Evolutionary conservation across 2,888 invertebrate species (phyloP).

Genomic region (Ormyrus nitidulus): DNA sequence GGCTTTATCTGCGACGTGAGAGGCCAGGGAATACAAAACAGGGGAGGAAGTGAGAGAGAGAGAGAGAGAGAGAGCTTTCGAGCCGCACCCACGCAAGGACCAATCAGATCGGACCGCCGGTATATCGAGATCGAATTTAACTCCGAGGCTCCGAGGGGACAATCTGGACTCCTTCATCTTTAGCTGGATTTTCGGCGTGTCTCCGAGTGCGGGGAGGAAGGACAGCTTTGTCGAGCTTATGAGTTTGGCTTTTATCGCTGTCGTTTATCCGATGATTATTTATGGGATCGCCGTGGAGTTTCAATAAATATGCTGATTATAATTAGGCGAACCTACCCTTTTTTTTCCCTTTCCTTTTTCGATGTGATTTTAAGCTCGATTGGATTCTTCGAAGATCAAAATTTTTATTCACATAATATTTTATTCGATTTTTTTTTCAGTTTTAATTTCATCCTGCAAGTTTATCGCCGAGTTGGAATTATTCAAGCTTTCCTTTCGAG

Average conservation of each 20-base stretch:
- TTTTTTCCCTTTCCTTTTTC: no score
- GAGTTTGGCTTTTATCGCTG: neutral
- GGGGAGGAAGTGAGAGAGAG: slow-evolving; percentile 7
- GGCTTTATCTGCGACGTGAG: slow-evolving; percentile 58
- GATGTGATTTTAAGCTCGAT: no score
- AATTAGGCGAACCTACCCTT: no score
- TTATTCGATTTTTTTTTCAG: no score
- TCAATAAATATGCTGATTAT: neutral
- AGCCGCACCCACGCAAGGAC: slow-evolving; percentile 54
- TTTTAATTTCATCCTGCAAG: no score
- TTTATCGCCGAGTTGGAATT: no score
- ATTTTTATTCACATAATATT: no score
- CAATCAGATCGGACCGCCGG: slow-evolving; percentile 61
- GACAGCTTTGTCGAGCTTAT: no score
- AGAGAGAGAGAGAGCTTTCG: slow-evolving; percentile 28
- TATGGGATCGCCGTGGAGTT: neutral
- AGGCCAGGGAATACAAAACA: slow-evolving; percentile 46
- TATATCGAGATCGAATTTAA: slow-evolving; percentile 45
- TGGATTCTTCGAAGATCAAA: no score
- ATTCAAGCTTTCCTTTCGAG: no score
- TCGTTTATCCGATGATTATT: slow-evolving; percentile 14
- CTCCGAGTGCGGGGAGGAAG: neutral
- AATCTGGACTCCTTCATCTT: slow-evolving; percentile 36
- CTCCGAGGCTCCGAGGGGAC: slow-evolving; percentile 11
- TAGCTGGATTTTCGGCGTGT: neutral